Evolutionary conservation across 2,797 vertebrate genomes (phyloP).

Genomic region (Antrozous pallidus): DNA sequence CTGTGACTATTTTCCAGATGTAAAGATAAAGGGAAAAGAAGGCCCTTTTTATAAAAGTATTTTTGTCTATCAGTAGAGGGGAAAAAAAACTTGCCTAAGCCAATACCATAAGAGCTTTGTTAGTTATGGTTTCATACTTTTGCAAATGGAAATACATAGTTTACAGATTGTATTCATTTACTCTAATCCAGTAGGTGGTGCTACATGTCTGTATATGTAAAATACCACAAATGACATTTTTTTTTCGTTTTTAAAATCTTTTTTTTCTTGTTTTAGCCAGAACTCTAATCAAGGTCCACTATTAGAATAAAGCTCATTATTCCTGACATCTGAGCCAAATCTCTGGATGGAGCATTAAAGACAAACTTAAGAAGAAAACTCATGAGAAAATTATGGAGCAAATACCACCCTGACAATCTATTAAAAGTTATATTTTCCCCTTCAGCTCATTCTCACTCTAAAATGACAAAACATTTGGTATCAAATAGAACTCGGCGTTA

Average conservation of each 20-base stretch:
- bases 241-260: background rate
- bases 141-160: background rate
- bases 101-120: slow-evolving; percentile 6
- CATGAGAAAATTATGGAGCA: slow-evolving; percentile 37
- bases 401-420: slow-evolving; percentile 43
- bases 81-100: slow-evolving; percentile 18
- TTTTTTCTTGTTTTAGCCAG: slow-evolving; percentile 15
- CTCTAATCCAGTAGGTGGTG: slow-evolving; percentile 86
- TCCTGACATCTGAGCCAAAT: slow-evolving; percentile 50
- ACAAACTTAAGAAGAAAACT: slow-evolving; percentile 50
- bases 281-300: slow-evolving; percentile 39
- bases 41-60: background rate
- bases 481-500: background rate
- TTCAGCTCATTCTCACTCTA: slow-evolving; percentile 24
- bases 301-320: slow-evolving; percentile 60
- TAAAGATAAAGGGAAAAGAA: background rate
- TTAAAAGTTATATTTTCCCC: slow-evolving; percentile 50
- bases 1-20: background rate
- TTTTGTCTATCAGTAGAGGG: background rate
- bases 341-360: slow-evolving; percentile 52
- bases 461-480: slow-evolving; percentile 59
- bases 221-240: background rate
- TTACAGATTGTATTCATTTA: slow-evolving; percentile 31
- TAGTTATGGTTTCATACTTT: background rate
- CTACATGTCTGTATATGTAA: slow-evolving; percentile 81